These are phyloP conservation scores for Melangyna quadrimaculata DNA, from an alignment of 2,888 invertebrate species.

Conservation along the genomic window DNA sequence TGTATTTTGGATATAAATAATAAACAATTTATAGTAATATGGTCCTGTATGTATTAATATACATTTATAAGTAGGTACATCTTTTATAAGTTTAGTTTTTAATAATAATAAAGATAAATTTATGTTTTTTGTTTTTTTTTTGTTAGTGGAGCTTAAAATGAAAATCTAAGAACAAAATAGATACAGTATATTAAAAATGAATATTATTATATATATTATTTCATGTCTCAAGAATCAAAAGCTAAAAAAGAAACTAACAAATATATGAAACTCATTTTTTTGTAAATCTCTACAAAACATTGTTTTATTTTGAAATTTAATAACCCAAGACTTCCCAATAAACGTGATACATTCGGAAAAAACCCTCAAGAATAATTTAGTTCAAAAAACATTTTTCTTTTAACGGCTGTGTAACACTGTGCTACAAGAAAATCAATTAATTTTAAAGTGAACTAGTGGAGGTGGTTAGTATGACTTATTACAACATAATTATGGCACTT, in stretches of 20 bases:
- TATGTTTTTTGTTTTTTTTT: not conserved
- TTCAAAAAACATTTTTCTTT: no score
- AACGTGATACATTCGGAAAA: no score
- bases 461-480: no score
- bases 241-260: constrained; percentile 18
- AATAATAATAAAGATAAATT: constrained; percentile 3
- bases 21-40: constrained; percentile 1
- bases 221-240: constrained; percentile 59
- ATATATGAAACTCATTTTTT: constrained; percentile 43
- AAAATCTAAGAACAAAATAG: constrained; percentile 16
- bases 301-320: constrained; percentile 38
- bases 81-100: constrained; percentile 44
- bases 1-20: not conserved
- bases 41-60: constrained; percentile 49
- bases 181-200: constrained; percentile 2
- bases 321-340: no score
- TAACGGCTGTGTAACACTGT: no score
- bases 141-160: constrained; percentile 6
- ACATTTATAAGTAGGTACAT: constrained; percentile 27
- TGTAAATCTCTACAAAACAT: constrained; percentile 61
- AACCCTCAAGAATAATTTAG: no score
- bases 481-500: no score
- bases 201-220: constrained; percentile 38
- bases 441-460: no score
- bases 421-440: no score